Base-by-base conservation (phyloP, 2,797 vertebrate genomes). In the Gallirallus australis region DNA sequence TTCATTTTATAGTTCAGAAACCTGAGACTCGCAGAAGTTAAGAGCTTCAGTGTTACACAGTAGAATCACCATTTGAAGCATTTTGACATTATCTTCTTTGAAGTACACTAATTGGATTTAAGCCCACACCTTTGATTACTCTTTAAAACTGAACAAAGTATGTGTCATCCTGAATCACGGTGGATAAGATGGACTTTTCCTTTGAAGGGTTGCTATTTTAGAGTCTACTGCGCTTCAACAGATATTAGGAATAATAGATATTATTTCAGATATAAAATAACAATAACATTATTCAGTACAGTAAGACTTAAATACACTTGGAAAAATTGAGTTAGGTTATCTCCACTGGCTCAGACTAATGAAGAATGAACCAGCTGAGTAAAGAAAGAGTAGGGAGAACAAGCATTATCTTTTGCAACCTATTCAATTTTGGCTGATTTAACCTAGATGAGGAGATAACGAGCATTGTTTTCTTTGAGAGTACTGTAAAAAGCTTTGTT, bases 51-150 rank as follows among this genome's bases (percentile, higher is more conserved):
- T 73, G 60, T 89, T 84, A 19, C 15, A 30, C 7, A 8, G 47
- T 28, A 57, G 73, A 94, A 85, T 59, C 78, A 61, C 66, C 33
- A 64, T 65, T 71, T 79, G 86, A 82, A 89, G 64, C 86, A 77
- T 92, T 93, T 72, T 68, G 64, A 88, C 70, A 73, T 85, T 88
- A 48, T 84, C 82, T 79, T 75, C 88, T 91, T 91, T 90, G 90
- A 94, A 90, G 84, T 63, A 42, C 81, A 57, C 57, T 96, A 85
- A 90, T 90, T 94, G 77, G 64, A 89, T 96, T 96, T 94, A 92
- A 95, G 73, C 87, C 73, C 56, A 96, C 71, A 86, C 70, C 63
- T 96, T 89, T 91, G 93, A 84, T 96, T 92, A 86, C 54, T 88
- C 54, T 87, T 92, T 91, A 86, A 94, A 91, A 86, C 21, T 69